A percentile compares a stretch with the other conserved stretches of the same genome.
These are phyloP conservation scores for Leucophenga montana DNA, from an alignment of 2,888 invertebrate species.

Conservation along the genomic window DNA sequence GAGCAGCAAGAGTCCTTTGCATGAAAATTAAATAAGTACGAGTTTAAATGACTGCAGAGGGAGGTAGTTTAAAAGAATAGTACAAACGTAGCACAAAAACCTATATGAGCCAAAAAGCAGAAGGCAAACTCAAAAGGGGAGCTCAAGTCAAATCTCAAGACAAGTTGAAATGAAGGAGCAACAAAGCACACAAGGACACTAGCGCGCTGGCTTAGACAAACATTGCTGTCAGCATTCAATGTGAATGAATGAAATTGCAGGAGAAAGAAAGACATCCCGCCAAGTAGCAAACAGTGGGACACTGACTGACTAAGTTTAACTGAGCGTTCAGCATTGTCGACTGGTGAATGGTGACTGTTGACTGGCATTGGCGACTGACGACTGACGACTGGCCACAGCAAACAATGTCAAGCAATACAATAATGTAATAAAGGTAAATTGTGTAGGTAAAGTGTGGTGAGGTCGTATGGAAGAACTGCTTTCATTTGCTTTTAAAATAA, in stretches of 20 bases:
- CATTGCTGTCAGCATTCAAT: too few relatives aligned
- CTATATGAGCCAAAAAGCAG: constrained; percentile 36
- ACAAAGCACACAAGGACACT: constrained; percentile 30
- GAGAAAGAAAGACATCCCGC: neutral
- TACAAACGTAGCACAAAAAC: constrained; percentile 7
- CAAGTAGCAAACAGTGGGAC: neutral
- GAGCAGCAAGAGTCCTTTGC: constrained; percentile 46
- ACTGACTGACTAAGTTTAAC: neutral
- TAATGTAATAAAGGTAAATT: too few relatives aligned
- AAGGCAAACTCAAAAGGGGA: neutral
- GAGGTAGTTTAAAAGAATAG: neutral
- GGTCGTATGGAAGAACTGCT: too few relatives aligned
- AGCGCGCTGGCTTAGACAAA: too few relatives aligned
- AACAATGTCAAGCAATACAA: too few relatives aligned
- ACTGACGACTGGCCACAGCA: too few relatives aligned
- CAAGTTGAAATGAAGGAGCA: constrained; percentile 38
- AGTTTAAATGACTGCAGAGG: constrained; percentile 58
- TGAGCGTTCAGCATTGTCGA: too few relatives aligned
- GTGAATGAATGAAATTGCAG: constrained; percentile 4
- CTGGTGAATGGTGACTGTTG: too few relatives aligned
- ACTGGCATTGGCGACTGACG: too few relatives aligned
- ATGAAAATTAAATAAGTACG: constrained; percentile 66
- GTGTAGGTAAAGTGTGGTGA: too few relatives aligned
- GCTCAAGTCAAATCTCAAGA: neutral
- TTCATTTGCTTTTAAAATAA: too few relatives aligned